phyloP scores from a whole-genome alignment of 1,140 invertebrate genomes.

The Drosophila nigromelanica region DNA sequence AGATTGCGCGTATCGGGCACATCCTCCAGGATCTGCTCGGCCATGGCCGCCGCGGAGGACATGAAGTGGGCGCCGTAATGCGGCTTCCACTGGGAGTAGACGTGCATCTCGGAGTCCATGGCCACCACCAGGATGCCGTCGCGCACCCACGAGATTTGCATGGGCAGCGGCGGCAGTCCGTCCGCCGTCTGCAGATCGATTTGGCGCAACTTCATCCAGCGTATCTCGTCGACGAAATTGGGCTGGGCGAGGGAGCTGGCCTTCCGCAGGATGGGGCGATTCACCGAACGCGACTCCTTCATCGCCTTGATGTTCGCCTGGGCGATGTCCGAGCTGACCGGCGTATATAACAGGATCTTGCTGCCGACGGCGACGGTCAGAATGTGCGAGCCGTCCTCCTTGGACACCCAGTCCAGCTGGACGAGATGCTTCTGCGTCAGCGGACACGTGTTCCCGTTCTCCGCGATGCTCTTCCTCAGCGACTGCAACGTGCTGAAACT shows the following conservation, averaged over 20 bases:
- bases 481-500: conserved; percentile 97
- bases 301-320: conserved; percentile 94
- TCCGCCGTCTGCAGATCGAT: conserved; percentile 97
- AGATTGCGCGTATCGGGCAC: conserved; percentile 88
- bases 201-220: conserved; percentile 97
- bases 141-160: conserved; percentile 99
- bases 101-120: conserved; percentile 99
- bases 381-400: conserved; percentile 99
- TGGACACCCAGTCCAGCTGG: conserved; percentile 99
- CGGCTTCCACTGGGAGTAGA: conserved; percentile 99
- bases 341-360: conserved; percentile 93
- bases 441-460: conserved; percentile 95
- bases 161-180: conserved; percentile 96
- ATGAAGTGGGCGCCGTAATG: conserved; percentile 60
- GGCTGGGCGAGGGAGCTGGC: conserved; percentile 93
- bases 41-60: conserved; percentile 52
- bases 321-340: conserved; percentile 94
- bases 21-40: conserved; percentile 30
- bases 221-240: conserved; percentile 93
- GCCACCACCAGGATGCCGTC: conserved; percentile 99
- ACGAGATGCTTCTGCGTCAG: conserved; percentile 94
- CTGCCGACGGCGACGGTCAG: conserved; percentile 98
- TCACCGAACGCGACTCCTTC: conserved; percentile 92
- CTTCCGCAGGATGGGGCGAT: conserved; percentile 92
- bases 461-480: conserved; percentile 93